Conservation (phyloP, 1,140 invertebrate species). For the Listronotus oregonensis region DNA sequence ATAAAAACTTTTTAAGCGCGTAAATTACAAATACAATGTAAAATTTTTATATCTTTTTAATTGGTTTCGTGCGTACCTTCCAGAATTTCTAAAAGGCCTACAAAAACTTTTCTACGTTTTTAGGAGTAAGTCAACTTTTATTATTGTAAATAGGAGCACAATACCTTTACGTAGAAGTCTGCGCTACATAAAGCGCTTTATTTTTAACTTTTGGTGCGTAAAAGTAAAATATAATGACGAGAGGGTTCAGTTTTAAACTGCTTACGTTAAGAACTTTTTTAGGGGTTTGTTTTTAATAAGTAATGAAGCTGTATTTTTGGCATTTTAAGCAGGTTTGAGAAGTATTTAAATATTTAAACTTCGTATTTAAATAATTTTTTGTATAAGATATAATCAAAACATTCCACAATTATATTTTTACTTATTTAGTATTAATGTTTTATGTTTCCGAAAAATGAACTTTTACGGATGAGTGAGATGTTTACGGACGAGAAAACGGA, state of each 20-base stretch:
- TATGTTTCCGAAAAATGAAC: too few relatives aligned
- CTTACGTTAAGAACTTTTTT: slow-evolving; percentile 3
- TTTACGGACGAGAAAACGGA: too few relatives aligned
- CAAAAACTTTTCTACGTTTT: slow-evolving; percentile 14
- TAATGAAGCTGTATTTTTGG: too few relatives aligned
- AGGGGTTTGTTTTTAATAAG: slow-evolving; percentile 1
- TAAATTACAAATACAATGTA: slow-evolving; percentile 1
- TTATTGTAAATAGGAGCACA: slow-evolving; percentile 5
- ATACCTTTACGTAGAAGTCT: background rate
- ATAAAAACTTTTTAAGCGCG: background rate
- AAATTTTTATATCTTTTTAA: slow-evolving; percentile 17
- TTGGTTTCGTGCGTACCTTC: slow-evolving; percentile 11
- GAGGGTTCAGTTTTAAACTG: slow-evolving; percentile 1
- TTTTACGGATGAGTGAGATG: too few relatives aligned
- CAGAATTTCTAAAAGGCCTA: slow-evolving; percentile 1
- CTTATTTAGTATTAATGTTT: too few relatives aligned
- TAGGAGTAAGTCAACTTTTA: slow-evolving; percentile 5
- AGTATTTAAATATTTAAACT: too few relatives aligned
- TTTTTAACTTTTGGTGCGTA: slow-evolving; percentile 1
- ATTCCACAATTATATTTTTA: too few relatives aligned
- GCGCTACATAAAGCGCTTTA: background rate
- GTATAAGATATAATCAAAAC: too few relatives aligned
- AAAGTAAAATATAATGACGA: background rate
- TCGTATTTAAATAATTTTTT: too few relatives aligned
- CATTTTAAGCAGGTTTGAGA: too few relatives aligned